phyloP scores from a whole-genome alignment of 2,888 invertebrate species.

The Nomada goodeniana region DNA sequence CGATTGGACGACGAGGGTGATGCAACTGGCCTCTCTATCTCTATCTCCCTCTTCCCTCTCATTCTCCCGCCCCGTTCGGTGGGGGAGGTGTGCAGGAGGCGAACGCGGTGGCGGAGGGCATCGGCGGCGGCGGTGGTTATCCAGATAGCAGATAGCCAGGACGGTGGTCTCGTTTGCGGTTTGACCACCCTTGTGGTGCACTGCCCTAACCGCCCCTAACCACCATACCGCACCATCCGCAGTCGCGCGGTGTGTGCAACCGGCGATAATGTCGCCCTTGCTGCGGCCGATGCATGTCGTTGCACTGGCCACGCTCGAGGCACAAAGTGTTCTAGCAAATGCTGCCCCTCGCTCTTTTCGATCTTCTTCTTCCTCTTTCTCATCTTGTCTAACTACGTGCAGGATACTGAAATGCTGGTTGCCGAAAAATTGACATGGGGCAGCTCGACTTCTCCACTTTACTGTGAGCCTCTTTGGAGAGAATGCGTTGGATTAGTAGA shows the following conservation, averaged over 20 bases:
- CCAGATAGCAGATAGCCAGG: conserved; percentile 84
- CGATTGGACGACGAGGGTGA: conserved; percentile 54
- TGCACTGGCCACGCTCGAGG: conserved; percentile 69
- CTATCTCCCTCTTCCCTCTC: background rate
- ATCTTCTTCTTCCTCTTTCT: background rate
- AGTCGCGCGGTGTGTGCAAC: conserved; percentile 80
- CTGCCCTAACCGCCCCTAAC: conserved; percentile 82
- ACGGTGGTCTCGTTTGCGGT: conserved; percentile 84
- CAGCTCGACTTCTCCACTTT: too few species aligned
- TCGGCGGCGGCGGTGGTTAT: conserved; percentile 81
- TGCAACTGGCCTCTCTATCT: conserved; percentile 46
- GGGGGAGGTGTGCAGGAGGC: conserved; percentile 49
- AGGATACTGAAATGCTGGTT: background rate
- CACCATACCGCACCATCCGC: conserved; percentile 82
- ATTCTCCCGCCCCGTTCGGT: background rate
- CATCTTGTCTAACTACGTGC: background rate
- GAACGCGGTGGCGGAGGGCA: conserved; percentile 53
- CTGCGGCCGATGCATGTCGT: conserved; percentile 73
- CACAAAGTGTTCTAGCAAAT: conserved; percentile 58
- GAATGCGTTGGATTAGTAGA: too few species aligned
- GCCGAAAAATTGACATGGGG: background rate
- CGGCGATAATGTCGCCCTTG: conserved; percentile 82
- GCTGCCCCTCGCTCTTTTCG: conserved; percentile 27
- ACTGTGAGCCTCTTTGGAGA: too few species aligned
- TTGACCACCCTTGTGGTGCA: conserved; percentile 84